Evolutionary conservation across 2,797 vertebrate genomes (phyloP), one percentile per base, ranked within the genome.

Genomic region (Ctenochaetus hawaiiensis): DNA sequence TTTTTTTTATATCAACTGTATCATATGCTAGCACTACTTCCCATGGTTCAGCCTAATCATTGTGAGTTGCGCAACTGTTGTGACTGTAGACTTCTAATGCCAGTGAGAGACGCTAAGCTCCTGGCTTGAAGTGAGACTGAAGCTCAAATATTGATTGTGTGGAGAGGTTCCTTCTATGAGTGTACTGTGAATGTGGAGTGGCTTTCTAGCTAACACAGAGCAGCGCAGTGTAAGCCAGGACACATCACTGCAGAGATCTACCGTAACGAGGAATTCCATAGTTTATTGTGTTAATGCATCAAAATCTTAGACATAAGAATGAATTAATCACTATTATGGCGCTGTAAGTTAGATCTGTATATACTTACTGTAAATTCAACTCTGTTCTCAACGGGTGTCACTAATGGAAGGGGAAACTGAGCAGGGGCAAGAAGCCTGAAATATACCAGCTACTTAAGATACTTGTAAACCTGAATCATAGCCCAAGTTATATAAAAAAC

Each of bases 61-160:
- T 26, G 43, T 26, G 41, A 61, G 58, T 26, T 61, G 20, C 61
- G 22, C 60, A 72, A 71, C 47, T 78, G 62, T 64, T 71, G 37
- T 54, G 61, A 67, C 34, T 20, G 26, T 49, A 14, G 60, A 48
- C 41, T 41, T 57, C 53, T 53, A 53, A 65, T 51, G 16, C 61
- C 56, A 61, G 23, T 23, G 47, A 80, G 53, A 74, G 34, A 65
- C 0, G 1, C 39, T 78, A 45, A 60, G 64, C 77, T 74, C 49
- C 1, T 22, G 9, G 51, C 66, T 82, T 54, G 20, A 76, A 53
- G 45, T 54, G 64, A 65, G 56, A 58, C 66, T 49, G 57, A 77
- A 68, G 51, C 77, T 84, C 47, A 72, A 72, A 73, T 67, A 59
- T 71, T 57, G 65, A 71, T 64, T 48, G 47, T 81, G 48, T 53